Base-by-base conservation (phyloP, 1,140 invertebrate genomes). In the Lordiphosa mommai region DNA sequence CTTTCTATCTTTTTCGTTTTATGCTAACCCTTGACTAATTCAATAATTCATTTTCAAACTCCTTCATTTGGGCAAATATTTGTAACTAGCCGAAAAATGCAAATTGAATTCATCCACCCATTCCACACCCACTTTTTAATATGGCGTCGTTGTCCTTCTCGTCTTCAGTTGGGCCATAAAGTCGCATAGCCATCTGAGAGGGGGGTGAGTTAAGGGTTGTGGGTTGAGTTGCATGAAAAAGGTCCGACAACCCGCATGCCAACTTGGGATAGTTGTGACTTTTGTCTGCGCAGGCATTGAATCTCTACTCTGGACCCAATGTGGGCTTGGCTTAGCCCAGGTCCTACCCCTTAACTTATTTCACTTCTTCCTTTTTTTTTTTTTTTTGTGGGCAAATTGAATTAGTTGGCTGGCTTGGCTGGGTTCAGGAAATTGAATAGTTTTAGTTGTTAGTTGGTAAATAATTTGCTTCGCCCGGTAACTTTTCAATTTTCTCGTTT, bases 191-290 rank as follows among this genome's bases (percentile, higher is more conserved):
- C 46, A 23, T 33, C 10, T 1, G n/a, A n/a, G n/a, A n/a, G 9
- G 37, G 51, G 41, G 41, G 17, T n/a, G 33, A 9, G n/a, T 34
- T n/a, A 13, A 10, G 36, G 38, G 51, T 27, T 27, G 33, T 8
- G 36, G 38, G 51, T 27, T 27, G 33, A 16, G 40, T 32, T 12
- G 36, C 40, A 50, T 14, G 13, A 41, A 6, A 7, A 41, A 29
- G n/a, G 32, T 5, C 63, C 50, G 58, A 57, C 56, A 55, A 52
- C 52, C 72, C 59, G 60, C 48, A 64, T 72, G 40, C 56, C 46
- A 51, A 77, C 68, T 69, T 77, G 79, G 79, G 72, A 84, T 84
- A 84, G 77, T 84, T 84, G 72, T 84, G 77, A 84, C 77, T 84
- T 85, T 67, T 68, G 72, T 61, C 63, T 84, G 77, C 65, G 68